Evolutionary conservation across 2,888 invertebrate species (phyloP), one percentile per base, ranked within the genome.

Genomic region (Acleris literana): DNA sequence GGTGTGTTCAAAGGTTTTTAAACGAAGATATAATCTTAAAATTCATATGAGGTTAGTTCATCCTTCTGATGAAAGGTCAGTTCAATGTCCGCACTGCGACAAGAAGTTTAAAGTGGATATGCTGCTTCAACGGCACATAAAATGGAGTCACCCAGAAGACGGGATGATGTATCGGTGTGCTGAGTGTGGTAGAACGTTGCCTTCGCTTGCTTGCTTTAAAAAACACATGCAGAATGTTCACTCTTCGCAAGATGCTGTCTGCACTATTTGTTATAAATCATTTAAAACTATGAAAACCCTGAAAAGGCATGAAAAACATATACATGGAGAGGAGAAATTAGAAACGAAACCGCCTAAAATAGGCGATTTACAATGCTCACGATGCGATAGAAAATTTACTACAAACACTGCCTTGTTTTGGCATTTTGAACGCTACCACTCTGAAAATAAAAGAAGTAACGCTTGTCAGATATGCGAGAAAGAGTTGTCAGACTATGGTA

Each of bases 21-120:
- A 78, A 64, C 74, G 76, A 2, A 71, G 70, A n/a, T 75, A 79
- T 53, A 78, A 77, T 55, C 71, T 83, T 6, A 82, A 79, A 61
- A 63, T 80, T 1, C 83, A 83, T 55, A 75, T 76, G 69, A 70
- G 77, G 6, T 72, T 76, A n/a, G 80, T 82, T 0, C 83, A 83
- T 57, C 76, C 79, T 0, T 46, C 70, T 0, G 69, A 74, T 13
- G 75, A 76, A 0, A 66, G 72, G 3, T 70, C 73, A 0, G 78
- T 77, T 0, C 63, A 71, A 1, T 82, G 82, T 20, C 72, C 73
- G 0, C 66, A 74, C 5, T 83, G 83, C 18, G 53, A 71, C 4
- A 82, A 83, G 46, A 67, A 64, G 0, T 82, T 80, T 52, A 82
- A 81, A 71, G 74, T 72, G 0, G 74, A 76, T 5, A 78, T 77